Percentiles rank a stretch among this genome's conserved stretches.
Evolutionary conservation across 1,140 invertebrate species (phyloP).

Genomic region (Zaprionus camerounensis): DNA sequence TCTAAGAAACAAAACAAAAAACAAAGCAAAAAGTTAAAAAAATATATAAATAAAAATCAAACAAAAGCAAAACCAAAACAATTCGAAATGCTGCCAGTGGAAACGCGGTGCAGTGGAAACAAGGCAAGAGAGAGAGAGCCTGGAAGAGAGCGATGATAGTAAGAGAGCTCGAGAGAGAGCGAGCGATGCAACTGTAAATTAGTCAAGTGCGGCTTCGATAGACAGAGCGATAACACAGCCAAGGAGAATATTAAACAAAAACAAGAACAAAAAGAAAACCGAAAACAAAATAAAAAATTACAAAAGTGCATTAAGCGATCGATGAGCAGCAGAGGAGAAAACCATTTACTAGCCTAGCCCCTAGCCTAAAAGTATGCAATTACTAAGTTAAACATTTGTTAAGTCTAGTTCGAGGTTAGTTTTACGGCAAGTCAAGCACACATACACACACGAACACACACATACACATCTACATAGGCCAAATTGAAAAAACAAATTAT

Average conservation of each 20-base stretch:
- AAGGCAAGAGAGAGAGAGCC: too few species aligned
- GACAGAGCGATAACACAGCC: conserved; percentile 5
- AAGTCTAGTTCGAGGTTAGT: conserved; percentile 41
- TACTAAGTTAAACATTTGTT: conserved; percentile 76
- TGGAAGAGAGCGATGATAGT: neutral
- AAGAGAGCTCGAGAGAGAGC: neutral
- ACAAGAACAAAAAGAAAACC: conserved; percentile 1
- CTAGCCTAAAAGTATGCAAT: conserved; percentile 71
- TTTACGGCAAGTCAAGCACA: conserved; percentile 28
- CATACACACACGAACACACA: conserved; percentile 14
- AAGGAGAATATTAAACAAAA: conserved; percentile 29
- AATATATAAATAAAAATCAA: conserved; percentile 38
- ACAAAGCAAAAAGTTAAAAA: conserved; percentile 1
- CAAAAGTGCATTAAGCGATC: conserved; percentile 77
- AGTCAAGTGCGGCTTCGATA: conserved; percentile 50
- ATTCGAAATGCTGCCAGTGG: conserved; percentile 17
- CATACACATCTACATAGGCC: conserved; percentile 38
- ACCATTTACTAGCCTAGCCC: conserved; percentile 78
- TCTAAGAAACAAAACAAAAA: conserved; percentile 60
- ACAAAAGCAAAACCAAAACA: conserved; percentile 22
- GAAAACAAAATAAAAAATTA: conserved; percentile 43
- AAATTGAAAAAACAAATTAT: conserved; percentile 49
- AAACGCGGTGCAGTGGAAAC: neutral
- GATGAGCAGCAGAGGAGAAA: conserved; percentile 45
- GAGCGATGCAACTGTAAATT: conserved; percentile 38